Evolutionary conservation across 64 coral and sea anemone species (phyloP).

Genomic region (Exaiptasia diaphana): DNA sequence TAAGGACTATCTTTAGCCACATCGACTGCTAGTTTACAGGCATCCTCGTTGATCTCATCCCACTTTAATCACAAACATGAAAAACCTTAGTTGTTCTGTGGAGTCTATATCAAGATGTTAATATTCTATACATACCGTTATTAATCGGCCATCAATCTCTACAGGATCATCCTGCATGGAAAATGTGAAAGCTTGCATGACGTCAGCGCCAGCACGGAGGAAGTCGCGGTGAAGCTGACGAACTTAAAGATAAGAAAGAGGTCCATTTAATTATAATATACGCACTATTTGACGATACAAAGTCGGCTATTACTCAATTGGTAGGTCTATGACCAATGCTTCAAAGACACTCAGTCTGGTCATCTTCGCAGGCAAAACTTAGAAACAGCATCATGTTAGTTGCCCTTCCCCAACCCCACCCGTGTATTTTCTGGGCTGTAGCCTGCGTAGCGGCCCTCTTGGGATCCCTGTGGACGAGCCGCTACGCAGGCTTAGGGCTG

Average conservation of each 20-base stretch:
- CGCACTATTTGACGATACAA: not conserved
- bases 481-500: no score
- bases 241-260: not conserved
- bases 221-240: constrained; percentile 48
- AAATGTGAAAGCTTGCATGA: constrained; percentile 48
- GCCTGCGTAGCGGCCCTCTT: no score
- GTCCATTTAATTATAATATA: not conserved
- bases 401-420: no score
- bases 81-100: no score
- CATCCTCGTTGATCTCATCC: constrained; percentile 30
- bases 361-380: no score
- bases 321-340: no score
- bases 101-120: not conserved
- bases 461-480: no score
- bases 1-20: constrained; percentile 40
- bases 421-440: no score
- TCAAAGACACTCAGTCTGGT: no score
- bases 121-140: not conserved
- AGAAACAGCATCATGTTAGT: no score
- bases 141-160: not conserved
- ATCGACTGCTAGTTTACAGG: constrained; percentile 42
- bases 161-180: constrained; percentile 5
- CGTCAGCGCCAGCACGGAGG: constrained; percentile 21
- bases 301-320: not conserved
- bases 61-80: not conserved